Base-by-base conservation (phyloP, 2,888 invertebrate genomes). In the Eumacrocentrus americanus region DNA sequence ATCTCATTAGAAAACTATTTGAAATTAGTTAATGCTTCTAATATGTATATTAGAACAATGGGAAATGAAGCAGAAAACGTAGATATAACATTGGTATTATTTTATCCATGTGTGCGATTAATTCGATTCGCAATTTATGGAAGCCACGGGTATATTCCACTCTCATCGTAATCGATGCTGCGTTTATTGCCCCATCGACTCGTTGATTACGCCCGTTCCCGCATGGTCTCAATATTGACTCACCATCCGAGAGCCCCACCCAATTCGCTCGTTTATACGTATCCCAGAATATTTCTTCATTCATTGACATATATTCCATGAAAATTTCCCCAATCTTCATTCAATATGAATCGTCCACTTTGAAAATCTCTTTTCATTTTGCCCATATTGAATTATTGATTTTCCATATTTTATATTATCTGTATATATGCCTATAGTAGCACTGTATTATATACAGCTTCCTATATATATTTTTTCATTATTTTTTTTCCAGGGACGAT, bases 401-500 rank as follows among this genome's bases (percentile, higher is more conserved):
- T 52, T 52, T 23, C 22, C 12, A 37, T 52, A 50, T n/a, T 18
- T 18, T n/a, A 42, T 42, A 18, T 22, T 25, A 5, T 46, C 25
- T 25, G 23, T 48, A 29, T 14, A 18, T 18, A 16, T 34, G 6
- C 29, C 16, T 7, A 25, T 50, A 34, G 35, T 16, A 9, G 18
- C 18, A 48, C 12, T 16, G 9, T 7, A 9, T 35, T 50, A 11
- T 16, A 16, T 16, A 16, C 11, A 7, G 6, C 11, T 47, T 18
- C 7, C 16, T 18, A 18, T 12, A 18, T 47, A 14, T 34, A 12
- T 47, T 34, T 12, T 29, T 48, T 34, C 7, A 14, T 29, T 52
- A 11, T 12, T 11, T 44, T 53, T 25, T 67, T 86, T 86, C 6
- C 88, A 99, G 99, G 98, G 98, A 82, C 96, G 98, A 85, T 99